phyloP scores from a whole-genome alignment of 2,113 vertebrate genomes.

The Leptosomus discolor region DNA sequence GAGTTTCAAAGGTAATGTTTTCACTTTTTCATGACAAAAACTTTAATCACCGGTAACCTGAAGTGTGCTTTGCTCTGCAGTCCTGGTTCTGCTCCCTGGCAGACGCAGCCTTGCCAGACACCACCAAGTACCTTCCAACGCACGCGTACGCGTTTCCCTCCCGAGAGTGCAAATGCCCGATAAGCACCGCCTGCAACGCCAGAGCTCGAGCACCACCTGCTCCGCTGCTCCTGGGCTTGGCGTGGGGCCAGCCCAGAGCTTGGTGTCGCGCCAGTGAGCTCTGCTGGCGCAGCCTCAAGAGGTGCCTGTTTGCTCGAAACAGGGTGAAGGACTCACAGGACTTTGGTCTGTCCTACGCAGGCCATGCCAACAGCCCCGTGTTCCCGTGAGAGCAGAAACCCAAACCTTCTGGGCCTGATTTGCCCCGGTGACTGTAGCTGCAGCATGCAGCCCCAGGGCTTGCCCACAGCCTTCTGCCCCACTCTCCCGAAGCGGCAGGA shows the following conservation, averaged over 20 bases:
- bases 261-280: rapidly evolving
- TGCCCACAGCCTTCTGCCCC: neutral
- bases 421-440: neutral
- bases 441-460: neutral
- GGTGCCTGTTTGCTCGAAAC: neutral
- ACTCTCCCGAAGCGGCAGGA: neutral
- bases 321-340: neutral
- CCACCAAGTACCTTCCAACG: neutral
- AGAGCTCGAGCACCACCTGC: neutral
- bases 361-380: rapidly evolving
- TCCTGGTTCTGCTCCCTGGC: neutral
- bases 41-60: neutral
- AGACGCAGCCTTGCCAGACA: neutral
- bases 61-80: neutral
- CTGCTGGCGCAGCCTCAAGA: neutral
- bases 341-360: neutral
- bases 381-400: neutral
- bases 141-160: rapidly evolving
- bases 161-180: neutral
- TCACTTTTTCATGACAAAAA: neutral
- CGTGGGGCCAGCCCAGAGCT: rapidly evolving
- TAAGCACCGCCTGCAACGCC: rapidly evolving
- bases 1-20: neutral
- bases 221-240: neutral
- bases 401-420: neutral